Conservation (phyloP, 2,797 vertebrate genomes). For the Pangasius krempfi region DNA sequence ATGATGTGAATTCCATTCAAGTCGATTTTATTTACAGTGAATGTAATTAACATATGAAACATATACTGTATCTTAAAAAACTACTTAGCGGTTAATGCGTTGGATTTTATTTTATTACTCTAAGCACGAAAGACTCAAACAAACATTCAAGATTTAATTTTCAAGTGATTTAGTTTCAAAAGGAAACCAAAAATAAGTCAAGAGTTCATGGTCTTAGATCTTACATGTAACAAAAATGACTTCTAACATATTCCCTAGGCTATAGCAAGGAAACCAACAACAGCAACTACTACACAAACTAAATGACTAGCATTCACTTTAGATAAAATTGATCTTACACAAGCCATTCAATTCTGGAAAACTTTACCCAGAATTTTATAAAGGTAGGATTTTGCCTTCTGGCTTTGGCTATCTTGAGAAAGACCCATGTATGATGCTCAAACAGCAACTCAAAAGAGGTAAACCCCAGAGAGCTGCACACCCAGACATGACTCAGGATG, state of each 20-base stretch:
- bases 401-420: not conserved
- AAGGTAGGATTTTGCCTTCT: not conserved
- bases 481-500: not conserved
- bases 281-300: not conserved
- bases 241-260: not conserved
- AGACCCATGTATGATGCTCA: not conserved
- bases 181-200: not conserved
- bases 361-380: not conserved
- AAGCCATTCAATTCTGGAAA: not conserved
- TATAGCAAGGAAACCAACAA: not conserved
- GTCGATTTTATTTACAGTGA: not conserved
- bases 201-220: not conserved
- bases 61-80: not conserved
- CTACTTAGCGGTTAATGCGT: not conserved
- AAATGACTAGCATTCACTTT: not conserved
- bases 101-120: not conserved
- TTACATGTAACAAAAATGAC: not conserved
- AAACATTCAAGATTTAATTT: not conserved
- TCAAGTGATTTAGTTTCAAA: not conserved
- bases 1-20: not conserved
- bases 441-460: not conserved
- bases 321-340: not conserved
- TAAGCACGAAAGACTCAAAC: not conserved
- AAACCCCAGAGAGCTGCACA: constrained; percentile 2
- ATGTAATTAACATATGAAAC: not conserved